Evolutionary conservation across 2,888 invertebrate genomes (phyloP).

Genomic region (Volucella bombylans): DNA sequence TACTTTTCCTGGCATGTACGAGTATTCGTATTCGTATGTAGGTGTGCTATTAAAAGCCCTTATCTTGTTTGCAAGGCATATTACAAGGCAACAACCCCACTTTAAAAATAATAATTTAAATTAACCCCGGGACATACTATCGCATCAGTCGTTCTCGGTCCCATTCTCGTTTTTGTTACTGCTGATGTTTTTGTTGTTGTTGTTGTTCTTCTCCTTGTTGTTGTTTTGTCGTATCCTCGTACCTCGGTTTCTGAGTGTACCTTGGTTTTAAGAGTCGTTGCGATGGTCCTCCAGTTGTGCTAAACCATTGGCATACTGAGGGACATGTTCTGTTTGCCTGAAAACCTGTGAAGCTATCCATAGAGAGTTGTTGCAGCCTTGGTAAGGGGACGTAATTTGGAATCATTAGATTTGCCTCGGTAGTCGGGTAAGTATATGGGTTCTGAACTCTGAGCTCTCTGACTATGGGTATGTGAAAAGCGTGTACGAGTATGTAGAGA

Average conservation of each 20-base stretch:
- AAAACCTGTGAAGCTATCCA: conserved; percentile 20
- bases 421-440: conserved; percentile 25
- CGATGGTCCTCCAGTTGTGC: conserved; percentile 64
- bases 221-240: neutral
- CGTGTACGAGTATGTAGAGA: conserved; percentile 44
- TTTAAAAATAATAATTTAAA: conserved; percentile 74
- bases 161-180: no score
- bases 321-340: conserved; percentile 58
- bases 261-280: conserved; percentile 42
- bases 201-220: conserved; percentile 5
- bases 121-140: conserved; percentile 73
- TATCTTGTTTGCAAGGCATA: conserved; percentile 72
- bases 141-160: conserved; percentile 58
- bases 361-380: neutral
- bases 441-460: neutral
- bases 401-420: conserved; percentile 70
- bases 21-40: conserved; percentile 20
- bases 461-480: conserved; percentile 34
- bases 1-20: conserved; percentile 29
- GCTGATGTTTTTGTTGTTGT: neutral
- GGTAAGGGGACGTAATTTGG: conserved; percentile 54
- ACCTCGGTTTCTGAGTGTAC: conserved; percentile 8
- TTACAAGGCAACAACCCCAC: conserved; percentile 74
- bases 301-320: conserved; percentile 59
- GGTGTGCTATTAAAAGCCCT: conserved; percentile 71